Evolutionary conservation across 2,113 vertebrate genomes (phyloP), one percentile per base, ranked within the genome.

Genomic region (Phainopepla nitens): DNA sequence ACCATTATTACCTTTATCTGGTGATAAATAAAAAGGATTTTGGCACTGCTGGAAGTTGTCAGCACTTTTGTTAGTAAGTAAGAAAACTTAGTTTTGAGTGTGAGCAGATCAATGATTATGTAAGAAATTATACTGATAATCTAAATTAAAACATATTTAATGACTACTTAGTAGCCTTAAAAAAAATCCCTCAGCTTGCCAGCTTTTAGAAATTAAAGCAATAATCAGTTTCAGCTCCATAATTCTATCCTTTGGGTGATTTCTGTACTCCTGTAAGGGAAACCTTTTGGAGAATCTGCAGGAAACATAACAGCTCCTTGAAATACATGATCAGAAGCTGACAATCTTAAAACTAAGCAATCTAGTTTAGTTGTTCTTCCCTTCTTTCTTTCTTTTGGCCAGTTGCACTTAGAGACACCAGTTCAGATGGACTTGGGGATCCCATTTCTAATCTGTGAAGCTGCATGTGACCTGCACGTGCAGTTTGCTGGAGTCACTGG

Each of bases 111-210:
- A 84, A 47, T 84, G 54, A 24, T 71, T 82, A 35, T 29, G 61
- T 49, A 71, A 91, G 44, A 96, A 95, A 75, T 79, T 0, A 95
- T 70, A 20, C 65, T 47, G 29, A 42, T 87, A 78, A 87, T 91
- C 81, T 91, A 82, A 84, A 94, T 79, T 68, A 56, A 91, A 87
- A 57, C 19, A 39, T 68, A 68, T 70, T 94, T 94, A 94, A 79
- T 62, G 25, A 41, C 35, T 54, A 31, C 27, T 89, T 89, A 82
- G n/a, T 61, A 47, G 56, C 12, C 68, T 75, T 87, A 20, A 64
- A 83, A 79, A 68, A 35, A 8, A 0, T 6, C 20, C n/a, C 14
- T 29, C n/a, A 84, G 28, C 10, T 87, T 82, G 75, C 45, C 49
- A 90, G 91, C 27, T 94, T 77, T 92, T 76, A 61, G 49, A 92